phyloP scores from a whole-genome alignment of 2,113 vertebrate genomes.

The Falcunculus frontatus region DNA sequence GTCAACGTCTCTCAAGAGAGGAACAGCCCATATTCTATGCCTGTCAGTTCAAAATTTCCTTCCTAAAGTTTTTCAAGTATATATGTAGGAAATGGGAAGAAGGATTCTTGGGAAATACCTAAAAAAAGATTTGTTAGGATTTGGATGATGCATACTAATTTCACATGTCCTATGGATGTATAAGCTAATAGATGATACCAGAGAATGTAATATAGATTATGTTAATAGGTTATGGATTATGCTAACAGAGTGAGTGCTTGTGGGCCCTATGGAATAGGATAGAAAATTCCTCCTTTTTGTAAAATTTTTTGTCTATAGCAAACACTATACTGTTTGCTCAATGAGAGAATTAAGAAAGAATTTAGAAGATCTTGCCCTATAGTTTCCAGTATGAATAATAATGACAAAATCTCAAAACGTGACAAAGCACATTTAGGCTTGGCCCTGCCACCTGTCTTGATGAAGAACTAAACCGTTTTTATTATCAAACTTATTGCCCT shows the following conservation, averaged over 20 bases:
- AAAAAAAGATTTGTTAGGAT: not conserved
- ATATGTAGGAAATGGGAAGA: not conserved
- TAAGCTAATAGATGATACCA: not conserved
- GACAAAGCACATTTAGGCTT: not conserved
- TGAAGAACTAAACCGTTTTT: not conserved
- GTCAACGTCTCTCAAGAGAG: not conserved
- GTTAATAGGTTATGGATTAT: conserved; percentile 14
- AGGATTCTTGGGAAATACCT: not conserved
- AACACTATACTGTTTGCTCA: not conserved
- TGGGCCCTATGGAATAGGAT: not conserved
- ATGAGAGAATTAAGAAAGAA: not conserved
- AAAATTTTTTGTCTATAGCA: not conserved
- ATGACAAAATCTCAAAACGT: not conserved
- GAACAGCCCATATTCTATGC: not conserved
- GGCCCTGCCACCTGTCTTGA: not conserved
- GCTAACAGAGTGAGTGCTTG: not conserved
- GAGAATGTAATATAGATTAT: conserved; percentile 3
- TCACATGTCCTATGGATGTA: not conserved
- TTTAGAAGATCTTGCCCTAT: not conserved
- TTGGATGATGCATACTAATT: not conserved
- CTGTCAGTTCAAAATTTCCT: not conserved
- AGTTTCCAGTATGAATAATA: not conserved
- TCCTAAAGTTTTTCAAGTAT: not conserved
- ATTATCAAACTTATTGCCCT: not conserved
- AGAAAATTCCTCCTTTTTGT: not conserved